These are phyloP conservation scores for Drosophila fulvimacula DNA, from an alignment of 2,888 invertebrate species.

Conservation along the genomic window DNA sequence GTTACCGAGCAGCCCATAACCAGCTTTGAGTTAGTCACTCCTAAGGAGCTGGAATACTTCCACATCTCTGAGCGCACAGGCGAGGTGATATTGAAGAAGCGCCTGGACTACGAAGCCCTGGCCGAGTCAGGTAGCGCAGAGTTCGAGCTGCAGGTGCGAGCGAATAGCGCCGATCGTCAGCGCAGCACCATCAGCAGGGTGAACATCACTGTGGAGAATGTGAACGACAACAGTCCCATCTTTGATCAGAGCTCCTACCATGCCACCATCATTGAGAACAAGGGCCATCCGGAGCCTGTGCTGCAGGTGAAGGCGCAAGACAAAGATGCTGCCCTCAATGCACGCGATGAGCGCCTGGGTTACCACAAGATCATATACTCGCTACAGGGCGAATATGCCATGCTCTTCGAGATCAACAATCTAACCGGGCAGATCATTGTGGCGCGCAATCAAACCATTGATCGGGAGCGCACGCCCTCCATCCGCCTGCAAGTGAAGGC, in stretches of 20 bases:
- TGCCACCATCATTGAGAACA: constrained; percentile 89
- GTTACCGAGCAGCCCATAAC: constrained; percentile 88
- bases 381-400: constrained; percentile 90
- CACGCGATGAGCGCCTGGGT: constrained; percentile 86
- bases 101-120: constrained; percentile 92
- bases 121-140: constrained; percentile 81
- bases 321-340: constrained; percentile 87
- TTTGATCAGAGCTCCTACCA: constrained; percentile 90
- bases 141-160: constrained; percentile 86
- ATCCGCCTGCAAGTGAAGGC: constrained; percentile 90
- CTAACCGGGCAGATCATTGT: constrained; percentile 89
- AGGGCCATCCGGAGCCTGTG: constrained; percentile 88
- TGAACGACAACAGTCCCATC: constrained; percentile 91
- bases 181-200: constrained; percentile 89
- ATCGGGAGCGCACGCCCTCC: constrained; percentile 90
- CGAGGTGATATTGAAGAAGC: constrained; percentile 89
- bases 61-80: constrained; percentile 89
- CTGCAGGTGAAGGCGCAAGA: constrained; percentile 90
- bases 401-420: constrained; percentile 90
- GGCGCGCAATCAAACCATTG: constrained; percentile 88
- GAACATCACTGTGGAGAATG: constrained; percentile 89
- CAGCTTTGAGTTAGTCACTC: constrained; percentile 87
- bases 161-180: constrained; percentile 83
- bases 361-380: constrained; percentile 90
- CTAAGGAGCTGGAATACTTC: constrained; percentile 86